These are phyloP conservation scores for Sternotherus odoratus DNA, from an alignment of 2,797 vertebrate genomes.

Conservation along the genomic window DNA sequence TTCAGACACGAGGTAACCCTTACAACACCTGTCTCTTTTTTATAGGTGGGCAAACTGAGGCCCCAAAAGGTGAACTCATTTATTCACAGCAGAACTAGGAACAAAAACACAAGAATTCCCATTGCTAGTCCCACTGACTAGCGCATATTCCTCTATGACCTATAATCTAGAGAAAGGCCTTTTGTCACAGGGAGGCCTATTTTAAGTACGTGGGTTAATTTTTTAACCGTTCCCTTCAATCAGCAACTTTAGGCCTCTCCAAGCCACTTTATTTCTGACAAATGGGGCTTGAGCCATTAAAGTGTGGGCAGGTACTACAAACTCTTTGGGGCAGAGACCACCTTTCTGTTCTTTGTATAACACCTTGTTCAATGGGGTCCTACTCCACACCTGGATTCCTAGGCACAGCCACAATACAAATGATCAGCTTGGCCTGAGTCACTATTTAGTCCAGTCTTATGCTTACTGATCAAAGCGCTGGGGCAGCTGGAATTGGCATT, in stretches of 20 bases:
- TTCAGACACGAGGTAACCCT: no score
- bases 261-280: not conserved
- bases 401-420: not conserved
- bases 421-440: not conserved
- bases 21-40: no score
- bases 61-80: not conserved
- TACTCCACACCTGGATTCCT: not conserved
- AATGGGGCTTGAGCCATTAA: not conserved
- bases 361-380: not conserved
- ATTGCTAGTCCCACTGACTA: not conserved
- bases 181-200: not conserved
- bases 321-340: not conserved
- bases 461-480: not conserved
- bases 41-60: not conserved
- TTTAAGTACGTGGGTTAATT: not conserved
- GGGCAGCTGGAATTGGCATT: not conserved
- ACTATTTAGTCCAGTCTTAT: not conserved
- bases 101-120: not conserved
- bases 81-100: not conserved
- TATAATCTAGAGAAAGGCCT: not conserved
- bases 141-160: not conserved
- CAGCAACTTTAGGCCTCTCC: not conserved
- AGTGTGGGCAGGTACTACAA: not conserved
- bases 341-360: not conserved
- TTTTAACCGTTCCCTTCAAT: not conserved